These are phyloP conservation scores for Bombyx huttoni DNA, from an alignment of 2,888 invertebrate genomes.

Conservation along the genomic window DNA sequence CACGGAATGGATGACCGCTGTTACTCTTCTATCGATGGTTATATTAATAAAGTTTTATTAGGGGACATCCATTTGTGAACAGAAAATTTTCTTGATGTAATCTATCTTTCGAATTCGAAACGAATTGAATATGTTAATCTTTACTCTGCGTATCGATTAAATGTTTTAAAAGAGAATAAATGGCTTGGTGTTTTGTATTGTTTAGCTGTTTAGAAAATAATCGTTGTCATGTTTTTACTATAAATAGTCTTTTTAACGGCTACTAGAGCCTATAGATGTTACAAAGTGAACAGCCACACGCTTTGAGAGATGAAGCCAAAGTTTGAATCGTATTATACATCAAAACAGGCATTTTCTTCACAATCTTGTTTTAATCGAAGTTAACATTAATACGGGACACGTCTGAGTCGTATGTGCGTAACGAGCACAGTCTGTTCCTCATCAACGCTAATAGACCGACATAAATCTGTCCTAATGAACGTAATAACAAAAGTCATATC, in stretches of 20 bases:
- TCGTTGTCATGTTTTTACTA: no score
- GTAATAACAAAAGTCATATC: constrained; percentile 37
- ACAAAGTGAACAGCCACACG: no score
- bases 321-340: no score
- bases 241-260: no score
- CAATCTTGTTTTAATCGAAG: no score
- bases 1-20: neutral
- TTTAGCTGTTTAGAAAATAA: no score
- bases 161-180: no score
- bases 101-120: neutral
- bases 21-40: constrained; percentile 6
- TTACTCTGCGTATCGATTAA: neutral
- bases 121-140: neutral
- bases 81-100: constrained; percentile 2
- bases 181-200: no score
- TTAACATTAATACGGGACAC: neutral
- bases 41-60: constrained; percentile 37
- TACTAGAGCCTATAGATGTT: no score
- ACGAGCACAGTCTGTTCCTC: constrained; percentile 44
- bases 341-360: no score
- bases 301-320: no score
- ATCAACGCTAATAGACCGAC: constrained; percentile 50
- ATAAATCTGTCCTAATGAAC: constrained; percentile 55
- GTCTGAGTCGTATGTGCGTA: constrained; percentile 38
- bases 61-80: constrained; percentile 9